Evolutionary conservation across 2,113 vertebrate species (phyloP).

Genomic region (Tetrao urogallus): DNA sequence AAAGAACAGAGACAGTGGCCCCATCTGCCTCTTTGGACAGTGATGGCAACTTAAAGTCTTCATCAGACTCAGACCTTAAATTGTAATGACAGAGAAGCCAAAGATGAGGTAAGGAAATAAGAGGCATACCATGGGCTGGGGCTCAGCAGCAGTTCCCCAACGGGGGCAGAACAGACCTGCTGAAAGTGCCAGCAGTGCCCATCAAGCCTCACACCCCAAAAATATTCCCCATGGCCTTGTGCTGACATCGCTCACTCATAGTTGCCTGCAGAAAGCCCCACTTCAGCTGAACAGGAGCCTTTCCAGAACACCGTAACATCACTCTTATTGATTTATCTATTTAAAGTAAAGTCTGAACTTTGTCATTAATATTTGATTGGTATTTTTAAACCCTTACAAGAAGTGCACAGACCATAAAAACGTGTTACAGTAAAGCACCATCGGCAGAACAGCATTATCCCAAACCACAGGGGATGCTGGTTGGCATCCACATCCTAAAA

Average conservation of each 20-base stretch:
- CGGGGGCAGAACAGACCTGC: background rate
- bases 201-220: fast-evolving
- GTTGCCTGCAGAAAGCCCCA: background rate
- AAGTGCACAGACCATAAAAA: slow-evolving; percentile 35
- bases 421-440: slow-evolving; percentile 52
- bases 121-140: fast-evolving
- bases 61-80: fast-evolving
- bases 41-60: background rate
- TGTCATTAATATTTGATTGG: slow-evolving; percentile 68
- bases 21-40: background rate
- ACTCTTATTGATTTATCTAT: slow-evolving; percentile 54
- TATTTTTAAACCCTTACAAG: slow-evolving; percentile 64
- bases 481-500: background rate
- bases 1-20: background rate
- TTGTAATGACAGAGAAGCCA: fast-evolving
- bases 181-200: background rate
- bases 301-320: background rate
- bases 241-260: background rate
- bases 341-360: slow-evolving; percentile 32
- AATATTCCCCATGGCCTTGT: fast-evolving
- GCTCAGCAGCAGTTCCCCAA: fast-evolving
- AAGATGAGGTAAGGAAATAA: background rate
- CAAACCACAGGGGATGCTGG: slow-evolving; percentile 1
- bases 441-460: background rate
- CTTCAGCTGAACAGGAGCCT: background rate